Conservation (phyloP, 2,797 vertebrate species). For the Anguilla marmorata region DNA sequence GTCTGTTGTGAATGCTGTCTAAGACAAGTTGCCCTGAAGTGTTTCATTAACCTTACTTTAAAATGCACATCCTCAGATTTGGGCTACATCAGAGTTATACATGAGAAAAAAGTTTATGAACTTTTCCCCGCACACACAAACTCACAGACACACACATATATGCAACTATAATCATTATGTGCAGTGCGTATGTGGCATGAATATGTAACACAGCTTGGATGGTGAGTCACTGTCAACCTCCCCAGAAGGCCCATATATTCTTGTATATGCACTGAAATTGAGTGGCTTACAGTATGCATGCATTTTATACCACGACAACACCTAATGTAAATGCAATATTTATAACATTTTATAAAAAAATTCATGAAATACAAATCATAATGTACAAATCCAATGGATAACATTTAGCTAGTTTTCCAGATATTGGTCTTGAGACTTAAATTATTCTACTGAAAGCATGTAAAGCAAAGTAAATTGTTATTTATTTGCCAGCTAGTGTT, state of each 20-base stretch:
- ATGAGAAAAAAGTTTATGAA: background rate
- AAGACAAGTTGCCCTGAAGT: background rate
- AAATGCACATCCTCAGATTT: constrained; percentile 4
- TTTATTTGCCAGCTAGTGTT: too few relatives aligned
- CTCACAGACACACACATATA: background rate
- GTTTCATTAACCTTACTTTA: background rate
- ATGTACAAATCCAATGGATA: too few relatives aligned
- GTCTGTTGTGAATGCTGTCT: background rate
- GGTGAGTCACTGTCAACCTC: background rate
- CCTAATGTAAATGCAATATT: background rate
- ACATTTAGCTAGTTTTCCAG: too few relatives aligned
- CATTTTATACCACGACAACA: background rate
- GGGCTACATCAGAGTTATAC: background rate
- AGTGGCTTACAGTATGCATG: background rate
- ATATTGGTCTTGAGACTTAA: too few relatives aligned
- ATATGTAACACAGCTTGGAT: background rate
- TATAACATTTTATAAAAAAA: background rate
- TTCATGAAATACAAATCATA: too few relatives aligned
- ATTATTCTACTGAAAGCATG: too few relatives aligned
- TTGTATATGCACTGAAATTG: background rate
- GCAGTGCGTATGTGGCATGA: background rate
- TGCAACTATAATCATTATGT: background rate
- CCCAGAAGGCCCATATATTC: background rate
- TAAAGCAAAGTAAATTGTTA: too few relatives aligned
- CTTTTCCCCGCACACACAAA: background rate